phyloP scores from a whole-genome alignment of 2,113 vertebrate species.

The Acanthisitta chloris region DNA sequence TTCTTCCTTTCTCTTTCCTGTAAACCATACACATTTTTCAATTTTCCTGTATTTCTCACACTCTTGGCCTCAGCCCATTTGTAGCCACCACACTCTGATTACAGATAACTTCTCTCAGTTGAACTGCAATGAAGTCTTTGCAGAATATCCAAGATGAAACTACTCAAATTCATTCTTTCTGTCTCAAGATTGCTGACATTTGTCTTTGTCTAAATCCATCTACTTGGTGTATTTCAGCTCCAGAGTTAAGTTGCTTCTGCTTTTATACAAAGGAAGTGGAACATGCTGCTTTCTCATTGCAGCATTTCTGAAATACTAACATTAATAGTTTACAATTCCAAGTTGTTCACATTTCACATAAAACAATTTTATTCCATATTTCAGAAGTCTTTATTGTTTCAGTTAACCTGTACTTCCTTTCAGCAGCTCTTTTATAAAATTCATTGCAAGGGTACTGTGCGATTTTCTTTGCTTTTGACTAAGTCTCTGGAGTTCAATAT shows the following conservation, averaged over 20 bases:
- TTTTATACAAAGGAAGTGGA: neutral
- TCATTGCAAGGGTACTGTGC: neutral
- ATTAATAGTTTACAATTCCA: neutral
- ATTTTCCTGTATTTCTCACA: fast-evolving
- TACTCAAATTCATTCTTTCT: neutral
- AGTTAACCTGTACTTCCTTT: neutral
- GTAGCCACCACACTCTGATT: neutral
- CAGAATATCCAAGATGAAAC: neutral
- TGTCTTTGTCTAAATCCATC: neutral
- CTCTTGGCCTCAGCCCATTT: neutral
- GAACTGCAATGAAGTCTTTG: neutral
- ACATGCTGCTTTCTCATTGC: fast-evolving
- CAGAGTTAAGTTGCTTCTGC: neutral
- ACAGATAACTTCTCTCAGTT: neutral
- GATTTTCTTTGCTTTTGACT: neutral
- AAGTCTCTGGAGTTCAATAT: neutral
- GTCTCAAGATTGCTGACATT: neutral
- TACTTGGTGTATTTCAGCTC: neutral
- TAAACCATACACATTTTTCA: neutral
- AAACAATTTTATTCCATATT: neutral
- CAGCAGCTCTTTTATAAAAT: neutral
- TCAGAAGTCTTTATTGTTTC: neutral
- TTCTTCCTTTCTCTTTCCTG: neutral
- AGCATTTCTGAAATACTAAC: neutral
- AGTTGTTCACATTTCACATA: neutral